Percentiles rank a stretch among this genome's conserved stretches.
phyloP scores from a whole-genome alignment of 2,113 vertebrate species.

The Cyphomyrus discorhynchus region DNA sequence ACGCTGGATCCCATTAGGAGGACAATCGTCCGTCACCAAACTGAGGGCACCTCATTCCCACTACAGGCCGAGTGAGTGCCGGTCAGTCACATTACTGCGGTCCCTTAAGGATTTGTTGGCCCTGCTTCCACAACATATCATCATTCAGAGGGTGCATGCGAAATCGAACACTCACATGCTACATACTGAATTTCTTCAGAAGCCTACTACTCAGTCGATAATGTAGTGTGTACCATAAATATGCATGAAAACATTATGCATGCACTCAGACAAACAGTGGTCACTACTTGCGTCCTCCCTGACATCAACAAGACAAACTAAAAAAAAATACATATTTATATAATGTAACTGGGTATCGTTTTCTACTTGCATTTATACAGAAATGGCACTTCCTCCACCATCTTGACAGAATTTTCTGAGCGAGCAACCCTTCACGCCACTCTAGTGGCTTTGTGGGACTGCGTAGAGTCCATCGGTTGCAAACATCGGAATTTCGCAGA shows the following conservation, averaged over 20 bases:
- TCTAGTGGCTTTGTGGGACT: not conserved
- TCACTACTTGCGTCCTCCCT: not conserved
- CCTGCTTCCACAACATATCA: not conserved
- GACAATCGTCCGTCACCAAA: not conserved
- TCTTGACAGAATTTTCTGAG: not conserved
- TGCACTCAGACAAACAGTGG: not conserved
- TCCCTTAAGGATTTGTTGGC: not conserved
- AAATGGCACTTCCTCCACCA: not conserved
- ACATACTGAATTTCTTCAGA: not conserved
- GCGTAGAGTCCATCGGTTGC: not conserved
- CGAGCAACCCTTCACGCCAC: not conserved
- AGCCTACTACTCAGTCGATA: not conserved
- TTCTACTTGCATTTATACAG: not conserved
- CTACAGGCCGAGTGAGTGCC: not conserved
- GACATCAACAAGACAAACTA: not conserved
- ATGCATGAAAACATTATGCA: not conserved
- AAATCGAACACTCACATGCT: not conserved
- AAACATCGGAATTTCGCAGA: not conserved
- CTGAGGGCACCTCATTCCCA: not conserved
- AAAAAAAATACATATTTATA: not conserved
- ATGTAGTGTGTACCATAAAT: not conserved
- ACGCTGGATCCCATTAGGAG: not conserved
- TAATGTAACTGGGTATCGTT: not conserved
- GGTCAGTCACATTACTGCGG: not conserved
- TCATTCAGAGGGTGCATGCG: not conserved